These are phyloP conservation scores for Thyatira batis DNA, from an alignment of 2,888 invertebrate genomes.

Conservation along the genomic window DNA sequence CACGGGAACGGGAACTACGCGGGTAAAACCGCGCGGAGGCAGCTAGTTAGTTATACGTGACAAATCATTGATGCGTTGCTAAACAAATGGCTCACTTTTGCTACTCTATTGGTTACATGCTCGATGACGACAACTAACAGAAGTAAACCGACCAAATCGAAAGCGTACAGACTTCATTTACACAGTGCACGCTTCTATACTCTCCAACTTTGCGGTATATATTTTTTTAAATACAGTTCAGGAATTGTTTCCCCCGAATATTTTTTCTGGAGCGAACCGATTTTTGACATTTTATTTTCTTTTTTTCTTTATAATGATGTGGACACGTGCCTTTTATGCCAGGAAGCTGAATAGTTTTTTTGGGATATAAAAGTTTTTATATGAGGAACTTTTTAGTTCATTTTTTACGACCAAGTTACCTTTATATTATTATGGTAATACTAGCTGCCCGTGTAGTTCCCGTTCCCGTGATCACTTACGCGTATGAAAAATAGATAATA, in stretches of 20 bases:
- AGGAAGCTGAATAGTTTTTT: constrained; percentile 31
- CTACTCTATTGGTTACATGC: too few relatives aligned
- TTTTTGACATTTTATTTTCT: constrained; percentile 17
- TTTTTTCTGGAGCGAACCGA: constrained; percentile 7
- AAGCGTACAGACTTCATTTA: background rate
- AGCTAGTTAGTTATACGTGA: too few relatives aligned
- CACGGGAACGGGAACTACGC: too few relatives aligned
- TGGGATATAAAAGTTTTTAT: constrained; percentile 17
- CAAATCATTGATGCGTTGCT: too few relatives aligned
- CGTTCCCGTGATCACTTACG: too few relatives aligned
- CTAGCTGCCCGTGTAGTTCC: background rate
- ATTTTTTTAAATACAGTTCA: constrained; percentile 1
- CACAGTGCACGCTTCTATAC: background rate
- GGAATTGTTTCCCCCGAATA: background rate
- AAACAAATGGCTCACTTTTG: too few relatives aligned
- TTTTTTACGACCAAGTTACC: constrained; percentile 5
- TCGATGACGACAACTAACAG: too few relatives aligned
- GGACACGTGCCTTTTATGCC: constrained; percentile 31
- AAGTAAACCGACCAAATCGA: constrained; percentile 4
- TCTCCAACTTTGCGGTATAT: background rate
- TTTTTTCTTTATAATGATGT: constrained; percentile 31
- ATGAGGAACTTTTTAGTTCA: constrained; percentile 8
- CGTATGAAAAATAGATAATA: background rate
- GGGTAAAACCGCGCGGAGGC: too few relatives aligned
- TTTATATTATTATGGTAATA: background rate